A percentile compares a stretch with the other conserved stretches of the same genome.
Conservation (phyloP, 2,888 invertebrate genomes). For the Gymnoscelis rufifasciata region DNA sequence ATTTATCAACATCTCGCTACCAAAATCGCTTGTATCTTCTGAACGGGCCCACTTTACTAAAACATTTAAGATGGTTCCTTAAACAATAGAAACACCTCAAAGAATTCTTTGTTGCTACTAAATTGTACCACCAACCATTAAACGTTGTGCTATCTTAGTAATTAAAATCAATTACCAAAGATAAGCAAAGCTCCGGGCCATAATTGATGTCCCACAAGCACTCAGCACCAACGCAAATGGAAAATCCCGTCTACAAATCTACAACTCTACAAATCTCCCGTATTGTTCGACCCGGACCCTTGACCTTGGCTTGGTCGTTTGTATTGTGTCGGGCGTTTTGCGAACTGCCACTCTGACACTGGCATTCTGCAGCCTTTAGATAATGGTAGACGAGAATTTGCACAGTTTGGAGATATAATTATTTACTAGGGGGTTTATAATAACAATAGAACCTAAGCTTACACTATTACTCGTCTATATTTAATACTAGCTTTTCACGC, state of each 20-base stretch:
- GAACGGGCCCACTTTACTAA: too few relatives aligned
- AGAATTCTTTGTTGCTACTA: too few relatives aligned
- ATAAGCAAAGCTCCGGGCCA: not conserved
- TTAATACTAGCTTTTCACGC: too few relatives aligned
- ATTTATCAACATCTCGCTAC: too few relatives aligned
- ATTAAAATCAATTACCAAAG: not conserved
- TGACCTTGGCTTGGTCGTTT: slow-evolving; percentile 40
- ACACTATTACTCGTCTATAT: too few relatives aligned
- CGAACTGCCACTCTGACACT: slow-evolving; percentile 30
- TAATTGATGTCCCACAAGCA: slow-evolving; percentile 6
- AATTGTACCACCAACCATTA: too few relatives aligned
- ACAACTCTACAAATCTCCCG: slow-evolving; percentile 23
- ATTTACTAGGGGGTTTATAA: too few relatives aligned
- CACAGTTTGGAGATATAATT: not conserved
- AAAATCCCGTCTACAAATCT: slow-evolving; percentile 20
- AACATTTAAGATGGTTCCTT: too few relatives aligned
- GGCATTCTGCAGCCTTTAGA: slow-evolving; percentile 7
- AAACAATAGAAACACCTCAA: too few relatives aligned
- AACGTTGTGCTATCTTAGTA: not conserved
- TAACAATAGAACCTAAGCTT: too few relatives aligned
- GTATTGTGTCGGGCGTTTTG: slow-evolving; percentile 36
- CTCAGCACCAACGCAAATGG: slow-evolving; percentile 20
- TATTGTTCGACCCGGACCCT: slow-evolving; percentile 33
- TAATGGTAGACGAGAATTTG: not conserved
- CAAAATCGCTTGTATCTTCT: too few relatives aligned